Base-by-base conservation (phyloP, 2,113 vertebrate species). In the Tragelaphus scriptus region DNA sequence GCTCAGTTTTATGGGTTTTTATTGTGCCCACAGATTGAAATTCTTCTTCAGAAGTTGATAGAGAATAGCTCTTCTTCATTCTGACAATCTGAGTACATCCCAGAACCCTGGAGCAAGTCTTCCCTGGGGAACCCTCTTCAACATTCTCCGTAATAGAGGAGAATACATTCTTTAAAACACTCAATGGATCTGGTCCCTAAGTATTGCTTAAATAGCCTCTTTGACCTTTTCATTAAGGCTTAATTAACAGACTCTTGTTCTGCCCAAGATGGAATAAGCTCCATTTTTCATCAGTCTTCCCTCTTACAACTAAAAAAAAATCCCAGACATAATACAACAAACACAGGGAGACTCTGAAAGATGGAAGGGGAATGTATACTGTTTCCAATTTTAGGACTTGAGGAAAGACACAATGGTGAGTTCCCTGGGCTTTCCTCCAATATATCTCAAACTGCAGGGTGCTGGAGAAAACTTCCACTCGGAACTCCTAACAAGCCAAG, bases 201-300 rank as follows among this genome's bases (percentile, higher is more conserved):
- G 36, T 94, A 56, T 63, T 96, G 93, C 86, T 97, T 59, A 86
- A 86, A n/a, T 14, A 87, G 23, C 12, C n/a, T 79, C 44, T 97
- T 91, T 32, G 7, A 95, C 86, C 84, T 68, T 92, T 80, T 94
- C 58, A 92, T 97, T 88, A 97, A 87, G 63, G 11, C 53, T 84
- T 85, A 87, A 81, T 59, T 55, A 85, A 90, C 28, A 8, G 80
- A 89, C 44, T 49, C 19, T 79, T 5, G 1, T 87, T 92, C 47
- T 84, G 36, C 28, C 75, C 47, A 95, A 71, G 61, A 71, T 12
- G 59, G 51, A 90, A 25, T 11, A 90, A 90, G 51, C 26, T 32
- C 16, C 44, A 63, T 53, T 95, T 95, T 71, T 97, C 51, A 63
- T 25, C 47, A 75, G 17, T 65, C 8, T 28, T 93, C 8, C 9